A percentile compares a stretch with the other conserved stretches of the same genome.
phyloP scores from a whole-genome alignment of 2,113 vertebrate species.

The Bos indicus region DNA sequence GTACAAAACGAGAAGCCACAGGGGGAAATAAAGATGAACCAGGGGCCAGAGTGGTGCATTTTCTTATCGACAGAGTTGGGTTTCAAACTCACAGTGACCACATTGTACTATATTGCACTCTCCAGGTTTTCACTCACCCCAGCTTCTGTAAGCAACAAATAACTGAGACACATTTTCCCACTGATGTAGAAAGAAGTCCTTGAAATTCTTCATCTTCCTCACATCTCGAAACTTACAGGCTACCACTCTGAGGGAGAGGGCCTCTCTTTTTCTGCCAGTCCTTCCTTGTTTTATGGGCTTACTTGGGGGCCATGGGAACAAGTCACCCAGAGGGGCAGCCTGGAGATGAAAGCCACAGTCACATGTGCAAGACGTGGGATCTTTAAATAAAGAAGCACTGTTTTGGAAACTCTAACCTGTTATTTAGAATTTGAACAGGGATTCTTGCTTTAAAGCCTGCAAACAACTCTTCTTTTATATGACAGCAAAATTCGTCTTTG shows the following conservation, averaged over 20 bases:
- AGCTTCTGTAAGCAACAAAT: neutral
- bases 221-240: neutral
- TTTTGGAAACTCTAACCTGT: neutral
- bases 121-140: fast-evolving
- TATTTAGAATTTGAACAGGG: neutral
- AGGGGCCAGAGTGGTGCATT: fast-evolving
- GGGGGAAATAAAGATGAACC: neutral
- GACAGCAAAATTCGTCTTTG: neutral
- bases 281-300: neutral
- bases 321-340: neutral
- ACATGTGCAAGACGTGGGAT: fast-evolving
- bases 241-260: no score
- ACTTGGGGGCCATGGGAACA: neutral
- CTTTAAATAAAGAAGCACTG: neutral
- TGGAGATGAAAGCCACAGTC: neutral
- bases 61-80: fast-evolving
- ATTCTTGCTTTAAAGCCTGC: neutral
- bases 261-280: fast-evolving
- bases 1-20: neutral
- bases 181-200: neutral
- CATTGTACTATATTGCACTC: fast-evolving
- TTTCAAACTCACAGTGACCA: fast-evolving
- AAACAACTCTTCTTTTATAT: neutral
- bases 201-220: neutral
- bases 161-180: neutral